Evolutionary conservation across 2,113 vertebrate genomes (phyloP).

Genomic region (Leucopsar rothschildi): DNA sequence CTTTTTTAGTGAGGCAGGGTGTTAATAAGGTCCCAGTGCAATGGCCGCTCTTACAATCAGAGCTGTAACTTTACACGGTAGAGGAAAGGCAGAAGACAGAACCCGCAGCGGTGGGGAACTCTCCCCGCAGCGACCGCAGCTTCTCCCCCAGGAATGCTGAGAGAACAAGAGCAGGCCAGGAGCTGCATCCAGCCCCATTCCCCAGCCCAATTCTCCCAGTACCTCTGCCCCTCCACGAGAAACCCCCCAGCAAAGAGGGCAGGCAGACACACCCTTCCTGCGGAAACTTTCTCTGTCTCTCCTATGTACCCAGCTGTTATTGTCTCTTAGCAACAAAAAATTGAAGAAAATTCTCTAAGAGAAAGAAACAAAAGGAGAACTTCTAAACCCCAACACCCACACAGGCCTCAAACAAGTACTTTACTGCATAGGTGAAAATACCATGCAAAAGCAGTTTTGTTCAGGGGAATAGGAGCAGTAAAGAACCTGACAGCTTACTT

Average conservation of each 20-base stretch:
- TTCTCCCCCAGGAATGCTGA: accelerated
- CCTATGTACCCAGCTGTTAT: neutral
- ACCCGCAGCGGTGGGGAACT: neutral
- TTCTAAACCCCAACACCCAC: neutral
- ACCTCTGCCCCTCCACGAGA: too few species aligned
- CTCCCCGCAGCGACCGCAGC: neutral
- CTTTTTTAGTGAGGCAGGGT: neutral
- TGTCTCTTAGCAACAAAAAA: neutral
- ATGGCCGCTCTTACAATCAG: accelerated
- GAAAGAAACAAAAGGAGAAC: neutral
- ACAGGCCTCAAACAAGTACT: constrained; percentile 2
- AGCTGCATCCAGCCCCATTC: neutral
- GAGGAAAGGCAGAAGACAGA: neutral
- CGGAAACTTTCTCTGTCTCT: neutral
- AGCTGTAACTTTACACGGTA: neutral
- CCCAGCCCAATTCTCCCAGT: accelerated
- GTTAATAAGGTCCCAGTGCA: neutral
- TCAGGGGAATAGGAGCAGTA: neutral
- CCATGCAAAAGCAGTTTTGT: neutral
- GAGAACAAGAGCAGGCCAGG: neutral
- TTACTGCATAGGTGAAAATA: neutral
- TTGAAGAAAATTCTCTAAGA: neutral
- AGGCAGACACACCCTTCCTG: neutral
- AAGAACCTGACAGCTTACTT: neutral
- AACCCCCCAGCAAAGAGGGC: neutral